These are phyloP conservation scores for Catocala nupta DNA, from an alignment of 2,888 invertebrate genomes.

Conservation along the genomic window DNA sequence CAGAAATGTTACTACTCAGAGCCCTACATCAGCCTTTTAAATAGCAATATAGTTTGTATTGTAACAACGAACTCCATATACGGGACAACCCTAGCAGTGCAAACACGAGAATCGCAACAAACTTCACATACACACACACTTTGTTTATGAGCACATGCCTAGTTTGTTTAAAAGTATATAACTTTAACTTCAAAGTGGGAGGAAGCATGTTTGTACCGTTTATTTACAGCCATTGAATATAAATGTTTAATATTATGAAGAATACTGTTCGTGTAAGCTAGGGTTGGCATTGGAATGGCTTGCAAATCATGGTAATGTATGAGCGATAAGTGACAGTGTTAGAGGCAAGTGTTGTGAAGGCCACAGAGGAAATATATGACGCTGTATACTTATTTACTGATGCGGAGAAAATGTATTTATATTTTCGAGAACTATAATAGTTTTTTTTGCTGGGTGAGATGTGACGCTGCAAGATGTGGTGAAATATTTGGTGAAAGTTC, in stretches of 20 bases:
- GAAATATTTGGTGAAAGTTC: too few relatives aligned
- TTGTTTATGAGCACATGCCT: constrained; percentile 46
- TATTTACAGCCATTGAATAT: constrained; percentile 51
- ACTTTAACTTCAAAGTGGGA: constrained; percentile 48
- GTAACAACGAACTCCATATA: constrained; percentile 12
- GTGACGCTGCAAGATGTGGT: not conserved
- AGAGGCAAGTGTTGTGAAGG: constrained; percentile 32
- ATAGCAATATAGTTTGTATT: too few relatives aligned
- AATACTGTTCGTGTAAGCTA: constrained; percentile 25
- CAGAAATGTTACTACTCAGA: too few relatives aligned
- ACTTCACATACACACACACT: constrained; percentile 38
- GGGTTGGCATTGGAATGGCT: constrained; percentile 38
- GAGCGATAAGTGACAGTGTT: constrained; percentile 38
- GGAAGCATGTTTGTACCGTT: constrained; percentile 40
- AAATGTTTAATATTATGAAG: constrained; percentile 48
- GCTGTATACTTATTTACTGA: constrained; percentile 27
- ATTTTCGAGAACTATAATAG: constrained; percentile 9
- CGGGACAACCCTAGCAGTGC: constrained; percentile 36
- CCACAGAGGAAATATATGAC: constrained; percentile 27
- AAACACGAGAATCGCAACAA: constrained; percentile 38
- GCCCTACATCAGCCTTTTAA: too few relatives aligned
- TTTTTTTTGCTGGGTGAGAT: not conserved
- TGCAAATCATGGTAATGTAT: constrained; percentile 38
- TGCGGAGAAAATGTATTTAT: constrained; percentile 27
- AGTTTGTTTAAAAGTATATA: constrained; percentile 55